A percentile compares a stretch with the other conserved stretches of the same genome.
Conservation (phyloP, 2,113 vertebrate genomes). For the Ahaetulla prasina region DNA sequence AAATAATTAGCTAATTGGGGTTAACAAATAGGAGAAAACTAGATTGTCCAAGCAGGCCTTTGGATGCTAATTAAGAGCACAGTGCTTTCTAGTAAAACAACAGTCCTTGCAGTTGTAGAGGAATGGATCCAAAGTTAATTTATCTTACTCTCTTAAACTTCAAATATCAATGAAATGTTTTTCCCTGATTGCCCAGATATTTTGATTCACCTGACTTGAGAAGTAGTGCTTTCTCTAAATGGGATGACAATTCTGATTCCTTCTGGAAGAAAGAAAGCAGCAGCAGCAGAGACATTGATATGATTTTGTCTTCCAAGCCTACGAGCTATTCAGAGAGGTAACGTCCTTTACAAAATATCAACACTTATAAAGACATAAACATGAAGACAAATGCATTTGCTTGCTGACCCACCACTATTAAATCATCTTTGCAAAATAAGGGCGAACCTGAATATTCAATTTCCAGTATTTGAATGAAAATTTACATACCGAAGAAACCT, state of each 20-base stretch:
- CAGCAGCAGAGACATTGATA: constrained; percentile 69
- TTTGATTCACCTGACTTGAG: constrained; percentile 71
- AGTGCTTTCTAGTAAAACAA: not conserved
- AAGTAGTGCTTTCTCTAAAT: constrained; percentile 72
- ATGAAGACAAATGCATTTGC: not conserved
- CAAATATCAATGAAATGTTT: not conserved
- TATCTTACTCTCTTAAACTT: not conserved
- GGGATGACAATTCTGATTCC: constrained; percentile 73
- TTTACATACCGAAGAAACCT: not conserved
- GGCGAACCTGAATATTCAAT: not conserved
- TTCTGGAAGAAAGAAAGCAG: constrained; percentile 80
- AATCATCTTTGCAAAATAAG: not conserved
- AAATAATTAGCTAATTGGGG: not conserved
- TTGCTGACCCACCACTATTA: not conserved
- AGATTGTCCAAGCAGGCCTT: not conserved
- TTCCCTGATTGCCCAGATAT: constrained; percentile 57
- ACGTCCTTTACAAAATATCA: not conserved
- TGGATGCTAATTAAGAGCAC: not conserved
- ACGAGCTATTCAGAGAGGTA: constrained; percentile 78
- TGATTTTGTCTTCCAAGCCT: constrained; percentile 67
- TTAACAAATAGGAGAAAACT: not conserved
- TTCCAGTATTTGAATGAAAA: not conserved
- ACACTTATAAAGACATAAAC: not conserved
- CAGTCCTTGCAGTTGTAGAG: not conserved
- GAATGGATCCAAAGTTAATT: not conserved